Conservation (phyloP, 2,797 vertebrate species). For the Cichlasoma orientale region DNA sequence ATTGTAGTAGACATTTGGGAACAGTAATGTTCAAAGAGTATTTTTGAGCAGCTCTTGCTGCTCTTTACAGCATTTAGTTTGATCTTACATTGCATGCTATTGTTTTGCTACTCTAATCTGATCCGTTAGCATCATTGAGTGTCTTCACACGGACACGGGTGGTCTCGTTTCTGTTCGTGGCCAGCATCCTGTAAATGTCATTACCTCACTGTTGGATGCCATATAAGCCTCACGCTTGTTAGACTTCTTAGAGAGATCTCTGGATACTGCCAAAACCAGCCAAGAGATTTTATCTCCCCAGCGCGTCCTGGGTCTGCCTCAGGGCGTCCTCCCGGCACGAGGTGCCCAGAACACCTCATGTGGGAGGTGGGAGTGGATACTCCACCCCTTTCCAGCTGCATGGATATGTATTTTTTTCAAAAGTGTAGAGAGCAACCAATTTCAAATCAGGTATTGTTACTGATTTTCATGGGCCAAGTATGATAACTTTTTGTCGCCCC, state of each 20-base stretch:
- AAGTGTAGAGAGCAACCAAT: neutral
- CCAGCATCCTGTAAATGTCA: neutral
- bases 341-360: neutral
- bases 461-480: too few species aligned
- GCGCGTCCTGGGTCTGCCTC: neutral
- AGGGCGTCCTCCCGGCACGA: neutral
- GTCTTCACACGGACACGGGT: too few species aligned
- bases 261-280: neutral
- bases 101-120: too few species aligned
- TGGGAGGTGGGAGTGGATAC: too few species aligned
- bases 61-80: neutral
- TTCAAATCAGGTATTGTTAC: too few species aligned
- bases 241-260: neutral
- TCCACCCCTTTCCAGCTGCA: neutral
- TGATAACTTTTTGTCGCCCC: neutral
- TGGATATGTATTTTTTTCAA: neutral
- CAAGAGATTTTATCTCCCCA: neutral
- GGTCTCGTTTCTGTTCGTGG: rapidly evolving
- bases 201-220: rapidly evolving
- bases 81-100: too few species aligned
- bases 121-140: too few species aligned
- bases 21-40: neutral
- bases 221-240: neutral
- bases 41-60: neutral
- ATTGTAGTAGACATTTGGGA: neutral